Base-by-base conservation (phyloP, 2,797 vertebrate genomes). In the Sebastes kiyomatsui region DNA sequence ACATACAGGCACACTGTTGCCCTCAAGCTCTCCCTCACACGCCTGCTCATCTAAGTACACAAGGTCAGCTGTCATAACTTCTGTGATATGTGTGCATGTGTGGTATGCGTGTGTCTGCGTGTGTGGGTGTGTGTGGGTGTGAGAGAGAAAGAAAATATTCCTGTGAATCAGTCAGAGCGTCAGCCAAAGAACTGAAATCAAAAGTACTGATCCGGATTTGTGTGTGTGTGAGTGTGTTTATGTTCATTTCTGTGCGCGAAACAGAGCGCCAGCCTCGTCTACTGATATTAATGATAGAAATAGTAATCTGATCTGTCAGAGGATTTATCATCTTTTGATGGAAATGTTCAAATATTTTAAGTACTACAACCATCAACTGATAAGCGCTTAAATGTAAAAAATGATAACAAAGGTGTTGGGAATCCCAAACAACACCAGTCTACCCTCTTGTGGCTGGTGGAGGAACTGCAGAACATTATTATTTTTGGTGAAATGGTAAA, bases 391-490 rank as follows among this genome's bases (percentile, higher is more conserved):
- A 30, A 56, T 7, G 55, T 27, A 0, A 38, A 66, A 32, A 66
- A 12, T 8, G 0, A 32, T 27, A 1, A 35, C 2, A 7, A 23
- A 20, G 4, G 23, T 35, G n/a, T 32, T 61, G 10, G 14, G 22
- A 54, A 64, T 67, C 2, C 28, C 7, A 35, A 72, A 61, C 23
- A 58, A 80, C 46, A 70, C 38, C n/a, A 82, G 74, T 61, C 76
- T 86, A 46, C 88, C 88, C 82, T 85, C 92, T 83, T 64, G 91
- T 91, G 93, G 83, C 71, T 46, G 49, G 55, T 5, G 7, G 0
- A n/a, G 35, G 65, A 20, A 89, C 64, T 87, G 22, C 70, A 83
- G 11, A 33, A 16, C 7, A 54, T 69, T 20, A 3, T 11, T 7
- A 12, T 20, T 70, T 25, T 54, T 54, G n/a, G 9, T 49, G 0